Conservation (phyloP, 1,140 invertebrate species). For the Diprion similis region DNA sequence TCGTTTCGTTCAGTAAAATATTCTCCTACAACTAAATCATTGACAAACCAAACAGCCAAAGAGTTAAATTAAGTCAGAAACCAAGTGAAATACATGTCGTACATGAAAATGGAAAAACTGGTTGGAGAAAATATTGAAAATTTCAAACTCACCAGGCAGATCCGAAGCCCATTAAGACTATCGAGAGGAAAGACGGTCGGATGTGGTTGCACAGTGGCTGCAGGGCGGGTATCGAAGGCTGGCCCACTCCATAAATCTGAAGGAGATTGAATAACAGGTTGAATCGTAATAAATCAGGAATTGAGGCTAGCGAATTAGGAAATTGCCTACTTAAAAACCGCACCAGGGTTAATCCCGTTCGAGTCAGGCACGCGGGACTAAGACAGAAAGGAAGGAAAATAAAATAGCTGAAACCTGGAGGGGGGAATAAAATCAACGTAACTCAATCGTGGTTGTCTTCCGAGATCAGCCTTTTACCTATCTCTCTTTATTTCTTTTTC, state of each 20-base stretch:
- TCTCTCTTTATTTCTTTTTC: conserved; percentile 10
- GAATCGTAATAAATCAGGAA: conserved; percentile 55
- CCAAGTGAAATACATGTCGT: too few species aligned
- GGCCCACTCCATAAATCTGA: conserved; percentile 44
- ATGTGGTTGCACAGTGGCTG: conserved; percentile 13
- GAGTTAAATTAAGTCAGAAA: too few species aligned
- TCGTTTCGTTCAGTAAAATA: too few species aligned
- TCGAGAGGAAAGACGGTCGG: not conserved
- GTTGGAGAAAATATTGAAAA: too few species aligned
- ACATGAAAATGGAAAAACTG: too few species aligned
- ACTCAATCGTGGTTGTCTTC: conserved; percentile 58
- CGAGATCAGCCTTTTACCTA: conserved; percentile 49
- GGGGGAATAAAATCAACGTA: conserved; percentile 61
- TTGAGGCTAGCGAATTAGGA: conserved; percentile 54
- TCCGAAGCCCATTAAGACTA: too few species aligned
- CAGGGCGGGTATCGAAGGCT: conserved; percentile 18
- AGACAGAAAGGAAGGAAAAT: conserved; percentile 24
- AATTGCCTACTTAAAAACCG: conserved; percentile 60
- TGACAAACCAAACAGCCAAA: too few species aligned
- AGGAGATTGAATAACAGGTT: conserved; percentile 45
- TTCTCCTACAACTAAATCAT: too few species aligned
- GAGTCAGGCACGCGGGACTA: conserved; percentile 19
- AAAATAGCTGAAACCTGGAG: conserved; percentile 9
- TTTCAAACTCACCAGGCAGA: too few species aligned
- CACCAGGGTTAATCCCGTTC: conserved; percentile 57